phyloP scores from a whole-genome alignment of 2,113 vertebrate genomes.

The Stigmatopora nigra region DNA sequence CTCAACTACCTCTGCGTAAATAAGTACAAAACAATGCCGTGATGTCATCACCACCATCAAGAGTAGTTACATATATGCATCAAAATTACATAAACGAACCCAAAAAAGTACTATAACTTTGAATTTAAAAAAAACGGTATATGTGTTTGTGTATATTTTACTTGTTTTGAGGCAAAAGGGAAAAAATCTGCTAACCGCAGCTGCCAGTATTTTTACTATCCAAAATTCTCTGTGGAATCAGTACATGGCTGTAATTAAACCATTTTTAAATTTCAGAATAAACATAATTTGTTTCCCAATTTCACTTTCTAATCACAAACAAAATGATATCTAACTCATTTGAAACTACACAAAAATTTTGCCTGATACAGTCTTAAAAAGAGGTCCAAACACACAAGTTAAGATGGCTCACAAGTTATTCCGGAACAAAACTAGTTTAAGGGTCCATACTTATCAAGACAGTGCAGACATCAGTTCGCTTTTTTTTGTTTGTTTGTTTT shows the following conservation, averaged over 20 bases:
- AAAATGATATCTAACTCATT: background rate
- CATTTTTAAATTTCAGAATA: background rate
- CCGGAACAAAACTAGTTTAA: constrained; percentile 27
- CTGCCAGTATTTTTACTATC: too few relatives aligned
- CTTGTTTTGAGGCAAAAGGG: too few relatives aligned
- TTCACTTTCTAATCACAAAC: background rate
- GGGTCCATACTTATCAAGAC: constrained; percentile 39
- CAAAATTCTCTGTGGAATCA: background rate
- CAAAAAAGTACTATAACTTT: too few relatives aligned
- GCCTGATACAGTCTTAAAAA: background rate
- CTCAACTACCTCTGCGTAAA: too few relatives aligned
- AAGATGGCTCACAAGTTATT: constrained; percentile 36
- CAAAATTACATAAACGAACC: too few relatives aligned
- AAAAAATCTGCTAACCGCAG: too few relatives aligned
- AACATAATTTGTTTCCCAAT: background rate
- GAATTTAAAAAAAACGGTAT: too few relatives aligned
- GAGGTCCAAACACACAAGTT: constrained; percentile 34
- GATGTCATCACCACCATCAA: too few relatives aligned
- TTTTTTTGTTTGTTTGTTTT: too few relatives aligned
- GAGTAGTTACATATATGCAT: too few relatives aligned
- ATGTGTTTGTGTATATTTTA: too few relatives aligned
- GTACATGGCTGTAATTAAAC: background rate
- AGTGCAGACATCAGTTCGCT: constrained; percentile 26
- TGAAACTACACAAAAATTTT: background rate
- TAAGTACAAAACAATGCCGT: too few relatives aligned